These are phyloP conservation scores for Motacilla alba DNA, from an alignment of 2,113 vertebrate species.

Conservation along the genomic window DNA sequence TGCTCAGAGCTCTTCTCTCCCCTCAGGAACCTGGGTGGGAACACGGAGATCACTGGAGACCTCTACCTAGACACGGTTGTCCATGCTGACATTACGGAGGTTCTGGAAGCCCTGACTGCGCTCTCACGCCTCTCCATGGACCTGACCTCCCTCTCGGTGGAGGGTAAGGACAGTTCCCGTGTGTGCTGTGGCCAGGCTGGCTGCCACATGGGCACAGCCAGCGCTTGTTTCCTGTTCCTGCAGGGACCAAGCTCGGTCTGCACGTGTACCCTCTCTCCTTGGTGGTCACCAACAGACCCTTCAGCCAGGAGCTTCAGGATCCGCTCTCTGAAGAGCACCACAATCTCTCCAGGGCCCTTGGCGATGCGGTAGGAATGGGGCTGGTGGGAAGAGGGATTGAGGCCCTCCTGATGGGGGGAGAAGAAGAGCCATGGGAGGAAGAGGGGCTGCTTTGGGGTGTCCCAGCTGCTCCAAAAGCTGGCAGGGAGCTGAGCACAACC, in stretches of 20 bases:
- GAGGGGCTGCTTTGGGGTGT: background rate
- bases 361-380: background rate
- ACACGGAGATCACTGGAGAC: background rate
- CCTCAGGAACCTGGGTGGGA: background rate
- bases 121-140: background rate
- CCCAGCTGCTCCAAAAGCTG: background rate
- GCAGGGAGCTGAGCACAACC: background rate
- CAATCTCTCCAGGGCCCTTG: background rate
- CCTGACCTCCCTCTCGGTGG: background rate
- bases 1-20: background rate
- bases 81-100: background rate
- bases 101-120: background rate
- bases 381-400: background rate
- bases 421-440: background rate
- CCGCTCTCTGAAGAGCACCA: background rate
- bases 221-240: rapidly evolving
- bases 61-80: background rate
- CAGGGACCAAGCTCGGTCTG: slow-evolving; percentile 10
- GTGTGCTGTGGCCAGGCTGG: rapidly evolving
- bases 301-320: background rate
- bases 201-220: background rate
- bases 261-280: slow-evolving; percentile 24
- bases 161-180: background rate
- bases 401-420: rapidly evolving
- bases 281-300: background rate